Base-by-base conservation (phyloP, 2,797 vertebrate species). In the Carduelis carduelis region DNA sequence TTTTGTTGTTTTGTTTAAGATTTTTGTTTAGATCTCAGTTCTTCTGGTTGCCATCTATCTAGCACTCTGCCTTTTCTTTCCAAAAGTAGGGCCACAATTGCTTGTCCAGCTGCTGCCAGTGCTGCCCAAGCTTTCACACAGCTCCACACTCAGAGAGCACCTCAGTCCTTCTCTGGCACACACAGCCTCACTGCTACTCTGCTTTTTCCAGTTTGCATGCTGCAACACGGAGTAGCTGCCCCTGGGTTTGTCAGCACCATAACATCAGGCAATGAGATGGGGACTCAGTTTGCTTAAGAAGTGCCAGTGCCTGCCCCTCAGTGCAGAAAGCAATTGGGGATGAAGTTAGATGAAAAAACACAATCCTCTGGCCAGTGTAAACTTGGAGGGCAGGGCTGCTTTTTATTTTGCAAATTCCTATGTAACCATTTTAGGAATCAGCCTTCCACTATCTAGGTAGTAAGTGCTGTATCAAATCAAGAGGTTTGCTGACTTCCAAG, bases 41-140 rank as follows among this genome's bases (percentile, higher is more conserved):
- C 37, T 78, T 87, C 93, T 95, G 93, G 80, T 96, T 64, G 95
- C 90, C 94, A 95, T 94, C 87, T 97, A 95, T 94, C 87, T 97
- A 96, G 88, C 84, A 65, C 20, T 68, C 50, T 94, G 96, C 91
- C 90, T 96, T 93, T 86, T 64, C 93, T 91, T 96, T 95, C 93
- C 89, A 56, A 93, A 93, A 87, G 90, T 15, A 64, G 50, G 56
- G 59, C 63, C 23, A 13, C 35, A 5, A 87, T 92, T 55, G 56
- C 84, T 97, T 96, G 96, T 95, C 75, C 97, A 96, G 96, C 94
- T 95, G 78, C 87, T 83, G 49, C 64, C 41, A 41, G 77, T 64
- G 50, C 65, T 82, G 74, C 41, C 78, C 41, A 56, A 95, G 55
- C 15, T 32, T 68, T 71, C 15, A 34, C 53, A 34, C n/a, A 56